These are phyloP conservation scores for Anguilla japonica DNA, from an alignment of 2,113 vertebrate species.

Conservation along the genomic window DNA sequence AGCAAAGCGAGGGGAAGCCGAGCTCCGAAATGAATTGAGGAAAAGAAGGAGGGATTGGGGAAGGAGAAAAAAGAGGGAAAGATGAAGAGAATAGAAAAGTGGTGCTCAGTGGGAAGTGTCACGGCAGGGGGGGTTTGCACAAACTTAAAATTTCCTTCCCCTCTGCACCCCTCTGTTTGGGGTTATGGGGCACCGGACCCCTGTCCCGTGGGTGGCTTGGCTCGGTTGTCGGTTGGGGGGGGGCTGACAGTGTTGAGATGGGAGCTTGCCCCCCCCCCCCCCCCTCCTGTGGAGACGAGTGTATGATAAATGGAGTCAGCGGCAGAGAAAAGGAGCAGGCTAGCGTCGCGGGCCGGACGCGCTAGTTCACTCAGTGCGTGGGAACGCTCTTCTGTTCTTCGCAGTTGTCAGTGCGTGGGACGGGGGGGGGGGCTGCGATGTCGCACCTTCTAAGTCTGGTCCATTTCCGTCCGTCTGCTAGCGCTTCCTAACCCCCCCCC, in stretches of 20 bases:
- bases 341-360: background rate
- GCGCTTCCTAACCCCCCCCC: background rate
- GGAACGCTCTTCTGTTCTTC: background rate
- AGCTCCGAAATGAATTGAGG: too few species aligned
- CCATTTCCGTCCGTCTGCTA: background rate
- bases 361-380: background rate
- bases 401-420: background rate
- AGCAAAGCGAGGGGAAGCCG: too few species aligned
- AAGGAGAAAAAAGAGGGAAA: too few species aligned
- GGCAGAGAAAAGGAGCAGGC: background rate
- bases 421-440: background rate
- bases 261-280: too few species aligned
- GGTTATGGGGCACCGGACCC: too few species aligned
- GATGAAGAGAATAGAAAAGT: too few species aligned
- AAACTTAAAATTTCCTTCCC: background rate
- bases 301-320: background rate
- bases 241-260: too few species aligned
- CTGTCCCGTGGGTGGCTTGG: too few species aligned
- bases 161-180: background rate
- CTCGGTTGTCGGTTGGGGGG: too few species aligned
- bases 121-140: too few species aligned
- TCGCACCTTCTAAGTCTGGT: background rate
- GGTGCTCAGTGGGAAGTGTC: too few species aligned
- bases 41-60: too few species aligned
- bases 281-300: background rate